These are phyloP conservation scores for Neodiprion lecontei DNA, from an alignment of 1,140 invertebrate species.

Conservation along the genomic window DNA sequence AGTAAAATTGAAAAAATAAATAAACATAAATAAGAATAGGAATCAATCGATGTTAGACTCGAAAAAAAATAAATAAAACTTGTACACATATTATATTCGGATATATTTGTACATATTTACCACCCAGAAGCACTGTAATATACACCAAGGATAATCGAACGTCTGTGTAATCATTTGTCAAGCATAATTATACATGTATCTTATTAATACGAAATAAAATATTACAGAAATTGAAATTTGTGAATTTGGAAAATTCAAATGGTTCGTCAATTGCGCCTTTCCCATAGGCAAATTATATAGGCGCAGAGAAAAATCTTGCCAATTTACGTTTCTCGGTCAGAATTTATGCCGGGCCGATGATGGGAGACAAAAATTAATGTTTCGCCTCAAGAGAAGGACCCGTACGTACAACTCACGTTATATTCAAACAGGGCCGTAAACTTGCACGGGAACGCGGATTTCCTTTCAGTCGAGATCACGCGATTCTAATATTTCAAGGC, in stretches of 20 bases:
- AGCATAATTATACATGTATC: constrained; percentile 50
- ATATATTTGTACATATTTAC: constrained; percentile 6
- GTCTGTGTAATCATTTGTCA: constrained; percentile 61
- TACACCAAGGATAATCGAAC: constrained; percentile 49
- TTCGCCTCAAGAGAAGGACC: background rate
- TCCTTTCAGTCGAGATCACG: background rate
- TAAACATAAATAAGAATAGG: constrained; percentile 12
- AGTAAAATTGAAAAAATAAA: constrained; percentile 17
- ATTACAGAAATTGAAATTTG: background rate
- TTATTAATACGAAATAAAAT: constrained; percentile 51
- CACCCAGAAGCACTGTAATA: background rate
- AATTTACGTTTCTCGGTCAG: too few relatives aligned
- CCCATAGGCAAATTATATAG: too few relatives aligned
- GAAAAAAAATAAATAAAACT: background rate
- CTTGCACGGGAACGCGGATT: background rate
- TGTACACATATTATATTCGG: constrained; percentile 1
- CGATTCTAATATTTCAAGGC: background rate
- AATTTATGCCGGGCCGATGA: background rate
- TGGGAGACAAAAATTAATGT: background rate
- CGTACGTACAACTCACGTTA: background rate
- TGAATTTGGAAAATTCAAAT: too few relatives aligned
- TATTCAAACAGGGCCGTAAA: background rate
- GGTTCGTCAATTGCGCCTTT: too few relatives aligned
- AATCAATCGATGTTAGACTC: constrained; percentile 13
- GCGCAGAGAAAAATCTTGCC: too few relatives aligned